phyloP scores from a whole-genome alignment of 2,113 vertebrate species.

The Varanus salvator region DNA sequence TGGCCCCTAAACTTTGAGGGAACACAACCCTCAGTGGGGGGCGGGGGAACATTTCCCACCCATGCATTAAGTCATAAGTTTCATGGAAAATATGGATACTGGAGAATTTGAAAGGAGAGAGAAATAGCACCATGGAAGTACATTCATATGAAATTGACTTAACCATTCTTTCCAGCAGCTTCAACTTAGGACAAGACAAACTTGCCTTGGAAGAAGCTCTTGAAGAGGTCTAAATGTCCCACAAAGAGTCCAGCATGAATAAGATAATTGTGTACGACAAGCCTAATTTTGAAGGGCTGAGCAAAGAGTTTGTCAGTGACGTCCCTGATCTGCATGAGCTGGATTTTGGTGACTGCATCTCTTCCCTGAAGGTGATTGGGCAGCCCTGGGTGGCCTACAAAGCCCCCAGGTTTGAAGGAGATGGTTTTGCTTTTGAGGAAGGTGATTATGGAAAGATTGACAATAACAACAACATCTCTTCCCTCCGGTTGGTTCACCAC shows the following conservation, averaged over 20 bases:
- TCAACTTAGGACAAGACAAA: background rate
- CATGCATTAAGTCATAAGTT: background rate
- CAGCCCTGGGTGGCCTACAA: conserved; percentile 74
- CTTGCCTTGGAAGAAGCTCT: background rate
- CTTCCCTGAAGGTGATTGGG: conserved; percentile 71
- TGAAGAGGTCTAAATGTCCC: accelerated
- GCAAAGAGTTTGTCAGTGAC: conserved; percentile 65
- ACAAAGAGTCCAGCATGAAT: conserved; percentile 53
- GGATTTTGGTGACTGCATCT: conserved; percentile 71
- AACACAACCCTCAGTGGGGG: background rate
- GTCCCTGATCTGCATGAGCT: conserved; percentile 67
- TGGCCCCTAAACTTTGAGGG: background rate
- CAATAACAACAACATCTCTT: conserved; percentile 60
- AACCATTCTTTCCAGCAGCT: background rate
- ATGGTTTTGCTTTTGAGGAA: conserved; percentile 52
- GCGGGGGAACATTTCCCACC: background rate
- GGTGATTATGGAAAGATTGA: conserved; percentile 59
- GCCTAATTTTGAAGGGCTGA: conserved; percentile 64
- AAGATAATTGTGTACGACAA: conserved; percentile 59
- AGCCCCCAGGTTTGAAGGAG: conserved; percentile 51
- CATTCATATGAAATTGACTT: background rate
- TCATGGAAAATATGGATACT: background rate
- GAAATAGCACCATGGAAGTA: background rate
- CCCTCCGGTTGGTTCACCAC: conserved; percentile 60
- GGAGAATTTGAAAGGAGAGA: background rate